Evolutionary conservation across 2,113 vertebrate species (phyloP).

Genomic region (Chloebia gouldiae): DNA sequence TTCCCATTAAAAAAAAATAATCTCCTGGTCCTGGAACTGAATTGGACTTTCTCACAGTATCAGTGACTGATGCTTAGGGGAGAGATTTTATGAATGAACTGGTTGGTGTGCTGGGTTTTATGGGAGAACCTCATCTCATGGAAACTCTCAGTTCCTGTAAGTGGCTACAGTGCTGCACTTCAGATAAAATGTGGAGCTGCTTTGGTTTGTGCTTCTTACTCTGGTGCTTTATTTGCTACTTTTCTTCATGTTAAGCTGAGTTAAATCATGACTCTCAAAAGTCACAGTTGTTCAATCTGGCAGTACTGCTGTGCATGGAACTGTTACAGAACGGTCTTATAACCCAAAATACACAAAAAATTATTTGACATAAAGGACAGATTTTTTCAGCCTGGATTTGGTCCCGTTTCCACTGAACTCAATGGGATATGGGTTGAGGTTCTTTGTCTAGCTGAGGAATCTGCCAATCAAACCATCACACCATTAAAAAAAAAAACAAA

Average conservation of each 20-base stretch:
- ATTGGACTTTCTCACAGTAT: slow-evolving; percentile 37
- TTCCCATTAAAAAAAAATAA: not conserved
- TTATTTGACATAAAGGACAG: slow-evolving; percentile 42
- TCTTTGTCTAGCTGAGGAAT: slow-evolving; percentile 47
- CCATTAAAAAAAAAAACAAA: not conserved
- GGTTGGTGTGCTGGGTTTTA: not conserved
- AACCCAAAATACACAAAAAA: not conserved
- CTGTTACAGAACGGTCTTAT: not conserved
- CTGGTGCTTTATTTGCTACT: not conserved
- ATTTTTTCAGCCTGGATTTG: slow-evolving; percentile 44
- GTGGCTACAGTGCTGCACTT: not conserved
- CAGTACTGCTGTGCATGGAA: not conserved
- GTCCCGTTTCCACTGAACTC: slow-evolving; percentile 22
- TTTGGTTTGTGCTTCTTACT: not conserved
- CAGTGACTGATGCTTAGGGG: not conserved
- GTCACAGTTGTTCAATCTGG: not conserved
- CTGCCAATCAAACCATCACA: slow-evolving; percentile 52
- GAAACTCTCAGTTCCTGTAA: not conserved
- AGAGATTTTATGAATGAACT: slow-evolving; percentile 52
- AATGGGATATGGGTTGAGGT: slow-evolving; percentile 29
- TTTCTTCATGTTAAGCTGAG: not conserved
- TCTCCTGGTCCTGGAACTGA: slow-evolving; percentile 42
- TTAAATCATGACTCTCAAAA: not conserved
- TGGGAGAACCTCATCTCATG: not conserved
- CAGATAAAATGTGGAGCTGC: not conserved